Evolutionary conservation across 2,888 invertebrate species (phyloP), one percentile per base, ranked within the genome.

Genomic region (Rhagium mordax): DNA sequence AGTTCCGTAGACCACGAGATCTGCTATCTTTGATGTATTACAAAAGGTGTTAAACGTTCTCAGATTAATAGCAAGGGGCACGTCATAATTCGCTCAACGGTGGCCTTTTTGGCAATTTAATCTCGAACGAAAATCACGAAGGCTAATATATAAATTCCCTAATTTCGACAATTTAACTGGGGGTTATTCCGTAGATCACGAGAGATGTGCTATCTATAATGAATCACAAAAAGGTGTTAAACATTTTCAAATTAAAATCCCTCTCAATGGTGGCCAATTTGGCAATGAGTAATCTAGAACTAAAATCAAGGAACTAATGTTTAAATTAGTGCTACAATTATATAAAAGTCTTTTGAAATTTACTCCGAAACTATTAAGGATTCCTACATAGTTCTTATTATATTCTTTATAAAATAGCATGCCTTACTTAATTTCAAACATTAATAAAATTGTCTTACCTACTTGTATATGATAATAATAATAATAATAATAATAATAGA

Each of bases 1-100:
- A 27, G 18, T 71, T 71, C 41, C 51, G 10, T 47, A 55, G 64
- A 47, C 29, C 75, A 73, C 69, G 73, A 60, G 80, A 80, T 79
- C 70, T 70, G 68, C 74, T 78, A 80, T 78, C 78, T 76, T 74
- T 78, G 78, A 79, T 78, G 74, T 76, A 81, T 78, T 77, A 70
- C 69, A 64, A 71, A 78, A 74, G 76, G 76, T 78, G 77, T 74
- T 74, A 77, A 77, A 77, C 72, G 72, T 71, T 74, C 59, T 21
- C 61, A 57, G 47, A 73, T 74, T 77, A 77, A 75, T 74, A 75
- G 74, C 67, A 64, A 64, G 72, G 70, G 53, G 69, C 53, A 10
- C 51, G 67, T 66, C 72, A 74, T 74, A 74, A 75, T 71, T 71
- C 59, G 57, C 64, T 48, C 64, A 20, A 27, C 48, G 41, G 68